Conservation (phyloP, 2,888 invertebrate species). For the Meandrusa payeni region DNA sequence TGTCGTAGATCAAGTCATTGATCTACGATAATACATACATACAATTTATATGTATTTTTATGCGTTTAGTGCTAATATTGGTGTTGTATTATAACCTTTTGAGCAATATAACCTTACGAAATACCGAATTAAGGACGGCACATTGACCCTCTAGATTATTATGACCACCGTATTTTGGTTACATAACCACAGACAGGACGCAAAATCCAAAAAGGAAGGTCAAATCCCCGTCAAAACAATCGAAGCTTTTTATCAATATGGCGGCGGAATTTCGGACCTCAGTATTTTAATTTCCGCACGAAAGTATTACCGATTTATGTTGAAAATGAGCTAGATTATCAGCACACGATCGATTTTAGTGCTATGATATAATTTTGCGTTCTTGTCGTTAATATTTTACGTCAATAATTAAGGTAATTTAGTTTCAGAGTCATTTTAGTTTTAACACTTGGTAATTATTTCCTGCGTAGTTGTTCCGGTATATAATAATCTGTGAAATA, state of each 20-base stretch:
- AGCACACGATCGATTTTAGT: neutral
- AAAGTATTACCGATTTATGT: neutral
- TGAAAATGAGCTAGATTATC: slow-evolving; percentile 2
- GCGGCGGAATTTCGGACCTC: slow-evolving; percentile 59
- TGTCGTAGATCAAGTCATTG: neutral
- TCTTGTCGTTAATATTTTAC: neutral
- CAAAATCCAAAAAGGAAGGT: slow-evolving; percentile 68
- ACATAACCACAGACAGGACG: slow-evolving; percentile 62
- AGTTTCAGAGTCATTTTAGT: too few species aligned
- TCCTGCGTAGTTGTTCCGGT: too few species aligned
- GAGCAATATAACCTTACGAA: slow-evolving; percentile 46
- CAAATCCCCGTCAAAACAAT: slow-evolving; percentile 78
- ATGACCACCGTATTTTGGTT: slow-evolving; percentile 50
- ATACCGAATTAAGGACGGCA: slow-evolving; percentile 36
- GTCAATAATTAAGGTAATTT: slow-evolving; percentile 8
- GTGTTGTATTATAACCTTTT: neutral
- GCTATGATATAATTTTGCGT: neutral
- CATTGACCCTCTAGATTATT: slow-evolving; percentile 35
- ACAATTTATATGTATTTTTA: too few species aligned
- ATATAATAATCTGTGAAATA: too few species aligned
- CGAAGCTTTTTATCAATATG: slow-evolving; percentile 72
- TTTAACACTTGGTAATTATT: too few species aligned
- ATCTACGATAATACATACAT: neutral
- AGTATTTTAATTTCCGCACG: slow-evolving; percentile 38
- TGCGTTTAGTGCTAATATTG: neutral